These are phyloP conservation scores for Dipus sagitta DNA, from an alignment of 2,797 vertebrate genomes.

Conservation along the genomic window DNA sequence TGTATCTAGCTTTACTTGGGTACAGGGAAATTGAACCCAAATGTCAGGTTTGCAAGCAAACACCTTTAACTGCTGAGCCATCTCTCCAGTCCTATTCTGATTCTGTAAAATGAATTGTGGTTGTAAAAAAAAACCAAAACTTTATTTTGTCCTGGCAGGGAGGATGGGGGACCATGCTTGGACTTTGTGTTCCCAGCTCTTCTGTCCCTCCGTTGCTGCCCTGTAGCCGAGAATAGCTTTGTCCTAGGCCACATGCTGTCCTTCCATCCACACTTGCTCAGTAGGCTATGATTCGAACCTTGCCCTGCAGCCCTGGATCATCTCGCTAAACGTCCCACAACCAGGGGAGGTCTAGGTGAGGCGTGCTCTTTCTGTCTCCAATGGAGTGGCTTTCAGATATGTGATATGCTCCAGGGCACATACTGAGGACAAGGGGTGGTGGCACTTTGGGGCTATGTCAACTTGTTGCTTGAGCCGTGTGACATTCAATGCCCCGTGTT, in stretches of 20 bases:
- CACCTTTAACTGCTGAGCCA: too few species aligned
- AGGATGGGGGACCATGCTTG: too few species aligned
- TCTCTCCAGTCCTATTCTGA: not conserved
- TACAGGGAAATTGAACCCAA: too few species aligned
- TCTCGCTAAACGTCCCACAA: not conserved
- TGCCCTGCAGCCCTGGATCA: accelerated
- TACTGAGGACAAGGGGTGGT: not conserved
- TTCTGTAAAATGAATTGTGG: conserved; percentile 21
- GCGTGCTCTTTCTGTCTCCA: not conserved
- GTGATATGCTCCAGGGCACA: accelerated
- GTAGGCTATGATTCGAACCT: not conserved
- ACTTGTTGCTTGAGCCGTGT: not conserved
- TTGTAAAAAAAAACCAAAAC: not conserved
- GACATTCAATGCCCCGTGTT: accelerated
- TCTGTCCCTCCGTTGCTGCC: not conserved
- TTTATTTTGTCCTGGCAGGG: not conserved
- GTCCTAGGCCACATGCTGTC: not conserved
- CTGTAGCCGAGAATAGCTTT: not conserved
- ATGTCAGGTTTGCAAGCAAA: too few species aligned
- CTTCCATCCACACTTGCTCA: not conserved
- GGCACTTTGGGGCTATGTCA: accelerated
- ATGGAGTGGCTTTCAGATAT: not conserved
- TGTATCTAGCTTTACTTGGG: too few species aligned
- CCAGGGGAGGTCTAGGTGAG: not conserved
- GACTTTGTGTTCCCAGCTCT: not conserved